These are phyloP conservation scores for Neodiprion lecontei DNA, from an alignment of 1,140 invertebrate species.

Conservation along the genomic window DNA sequence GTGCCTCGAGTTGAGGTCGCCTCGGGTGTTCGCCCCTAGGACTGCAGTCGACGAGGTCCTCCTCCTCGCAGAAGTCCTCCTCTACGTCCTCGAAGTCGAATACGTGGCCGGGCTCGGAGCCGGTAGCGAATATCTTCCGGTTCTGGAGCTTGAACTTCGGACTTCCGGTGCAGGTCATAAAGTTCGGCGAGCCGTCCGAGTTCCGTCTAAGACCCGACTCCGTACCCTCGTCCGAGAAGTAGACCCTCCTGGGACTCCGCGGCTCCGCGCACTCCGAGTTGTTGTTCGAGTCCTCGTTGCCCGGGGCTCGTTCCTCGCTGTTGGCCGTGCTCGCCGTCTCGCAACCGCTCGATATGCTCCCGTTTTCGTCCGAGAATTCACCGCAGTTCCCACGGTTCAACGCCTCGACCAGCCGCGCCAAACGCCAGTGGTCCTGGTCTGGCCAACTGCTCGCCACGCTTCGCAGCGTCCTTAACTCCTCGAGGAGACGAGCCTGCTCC, in stretches of 20 bases:
- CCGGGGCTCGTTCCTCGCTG: conserved; percentile 52
- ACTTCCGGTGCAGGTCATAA: conserved; percentile 53
- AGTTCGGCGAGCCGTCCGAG: conserved; percentile 55
- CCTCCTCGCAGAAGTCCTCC: conserved; percentile 53
- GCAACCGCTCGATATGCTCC: conserved; percentile 78
- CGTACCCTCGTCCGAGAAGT: conserved; percentile 36
- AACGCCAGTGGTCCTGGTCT: conserved; percentile 54
- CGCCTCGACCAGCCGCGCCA: conserved; percentile 55
- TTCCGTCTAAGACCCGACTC: conserved; percentile 44
- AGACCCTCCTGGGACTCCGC: conserved; percentile 32
- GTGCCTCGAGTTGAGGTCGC: background rate
- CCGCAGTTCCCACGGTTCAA: conserved; percentile 43
- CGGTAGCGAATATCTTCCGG: conserved; percentile 28
- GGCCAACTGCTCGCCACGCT: conserved; percentile 56
- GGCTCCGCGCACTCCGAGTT: conserved; percentile 27
- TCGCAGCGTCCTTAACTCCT: conserved; percentile 53
- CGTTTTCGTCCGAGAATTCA: conserved; percentile 70
- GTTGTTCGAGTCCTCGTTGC: conserved; percentile 36
- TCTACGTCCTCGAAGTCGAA: conserved; percentile 57
- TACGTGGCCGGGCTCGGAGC: conserved; percentile 36
- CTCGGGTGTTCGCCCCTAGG: conserved; percentile 51
- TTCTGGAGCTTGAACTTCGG: conserved; percentile 39
- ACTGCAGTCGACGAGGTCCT: conserved; percentile 56
- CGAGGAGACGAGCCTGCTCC: conserved; percentile 59
- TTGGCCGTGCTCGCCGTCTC: conserved; percentile 77